These are phyloP conservation scores for Gnathonemus longibarbis DNA, from an alignment of 2,113 vertebrate species.

Conservation along the genomic window DNA sequence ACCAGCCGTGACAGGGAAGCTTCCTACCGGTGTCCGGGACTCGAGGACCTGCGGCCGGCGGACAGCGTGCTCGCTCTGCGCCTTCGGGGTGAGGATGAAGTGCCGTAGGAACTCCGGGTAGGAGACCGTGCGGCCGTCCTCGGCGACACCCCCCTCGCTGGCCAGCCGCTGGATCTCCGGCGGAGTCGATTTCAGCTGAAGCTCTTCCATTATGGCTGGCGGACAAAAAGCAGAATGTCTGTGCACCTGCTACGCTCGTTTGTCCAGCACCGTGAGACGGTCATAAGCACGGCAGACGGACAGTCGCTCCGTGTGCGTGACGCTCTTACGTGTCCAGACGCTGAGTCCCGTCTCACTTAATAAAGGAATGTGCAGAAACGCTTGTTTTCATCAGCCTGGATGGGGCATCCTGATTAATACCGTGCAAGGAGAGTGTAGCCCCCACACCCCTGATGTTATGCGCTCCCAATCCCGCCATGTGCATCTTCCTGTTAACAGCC, in stretches of 20 bases:
- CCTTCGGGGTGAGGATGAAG: constrained; percentile 50
- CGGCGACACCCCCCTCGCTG: constrained; percentile 48
- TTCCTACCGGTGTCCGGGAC: constrained; percentile 43
- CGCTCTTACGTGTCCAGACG: not conserved
- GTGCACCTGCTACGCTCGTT: not conserved
- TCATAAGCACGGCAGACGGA: not conserved
- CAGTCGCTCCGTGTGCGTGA: not conserved
- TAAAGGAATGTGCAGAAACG: not conserved
- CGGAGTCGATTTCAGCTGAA: constrained; percentile 46
- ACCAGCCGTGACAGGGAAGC: not conserved
- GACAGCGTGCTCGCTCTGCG: constrained; percentile 32
- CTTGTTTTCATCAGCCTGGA: not conserved
- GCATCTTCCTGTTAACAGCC: not conserved
- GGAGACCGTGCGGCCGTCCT: constrained; percentile 44
- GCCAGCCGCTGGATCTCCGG: constrained; percentile 54
- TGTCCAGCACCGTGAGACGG: not conserved
- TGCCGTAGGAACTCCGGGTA: constrained; percentile 60
- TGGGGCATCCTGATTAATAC: not conserved
- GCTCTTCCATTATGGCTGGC: constrained; percentile 52
- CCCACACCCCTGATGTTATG: not conserved
- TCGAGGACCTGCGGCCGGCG: constrained; percentile 52
- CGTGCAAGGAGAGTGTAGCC: not conserved
- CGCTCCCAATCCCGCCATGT: not conserved
- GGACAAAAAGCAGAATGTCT: constrained; percentile 14
- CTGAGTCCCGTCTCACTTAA: not conserved